Base-by-base conservation (phyloP, 2,888 invertebrate genomes). In the Drosophila suboccidentalis region DNA sequence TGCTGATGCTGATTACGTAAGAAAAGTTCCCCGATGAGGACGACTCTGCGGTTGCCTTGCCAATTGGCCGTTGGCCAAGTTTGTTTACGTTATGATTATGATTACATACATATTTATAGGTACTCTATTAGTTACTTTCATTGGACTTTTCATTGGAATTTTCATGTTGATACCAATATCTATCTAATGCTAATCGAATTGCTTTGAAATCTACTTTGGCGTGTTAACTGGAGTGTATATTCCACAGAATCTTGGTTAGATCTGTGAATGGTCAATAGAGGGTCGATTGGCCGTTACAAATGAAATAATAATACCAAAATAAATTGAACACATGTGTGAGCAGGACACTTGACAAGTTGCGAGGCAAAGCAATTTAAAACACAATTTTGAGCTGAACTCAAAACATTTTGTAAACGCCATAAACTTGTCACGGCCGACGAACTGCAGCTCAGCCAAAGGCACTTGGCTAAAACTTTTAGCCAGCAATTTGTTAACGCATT, bases 391-490 rank as follows among this genome's bases (percentile, higher is more conserved):
- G 41, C 38, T 43, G 22, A 65, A 54, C 61, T 60, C 60, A 46
- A 74, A 86, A 71, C 55, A 66, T 71, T 77, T 61, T 41, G 50
- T 60, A 47, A 47, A 41, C 77, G 39, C 43, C 68, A 68, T 49
- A 47, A 75, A 87, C 83, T 76, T 76, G 67, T 64, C 70, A 61
- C 53, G 53, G 34, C 69, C 71, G 65, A 64, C 58, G 81, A 84
- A 88, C 72, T 87, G 89, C 87, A 86, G 57, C 61, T 71, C 39
- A 51, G 57, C 82, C 49, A 44, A 53, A 51, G 78, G 81, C 89
- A 66, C 78, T 88, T 67, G 70, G 41, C 75, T 63, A 43, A 60
- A 69, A 87, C 70, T 87, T 89, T 83, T 44, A 53, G 44, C 49
- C 26, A 41, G 57, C 63, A 74, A 75, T 75, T 76, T 69, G 55